Conservation (phyloP, 2,797 vertebrate genomes). For the Acipenser oxyrinchus region DNA sequence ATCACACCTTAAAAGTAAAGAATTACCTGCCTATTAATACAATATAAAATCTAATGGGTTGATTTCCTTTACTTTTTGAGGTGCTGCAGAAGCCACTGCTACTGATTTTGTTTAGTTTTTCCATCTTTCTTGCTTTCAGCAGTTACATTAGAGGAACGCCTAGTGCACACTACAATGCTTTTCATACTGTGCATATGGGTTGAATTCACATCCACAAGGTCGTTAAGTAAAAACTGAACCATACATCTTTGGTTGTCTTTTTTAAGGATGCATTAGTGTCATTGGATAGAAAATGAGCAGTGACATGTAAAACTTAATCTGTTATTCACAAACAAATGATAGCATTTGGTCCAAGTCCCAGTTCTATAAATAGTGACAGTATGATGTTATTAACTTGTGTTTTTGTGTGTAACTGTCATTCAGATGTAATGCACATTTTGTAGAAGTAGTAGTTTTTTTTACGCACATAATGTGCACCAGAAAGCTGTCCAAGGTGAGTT, state of each 20-base stretch:
- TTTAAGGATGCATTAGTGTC: constrained; percentile 38
- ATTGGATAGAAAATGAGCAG: constrained; percentile 37
- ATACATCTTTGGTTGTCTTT: constrained; percentile 27
- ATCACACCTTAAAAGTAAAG: no score
- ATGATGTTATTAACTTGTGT: constrained; percentile 49
- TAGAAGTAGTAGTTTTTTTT: constrained; percentile 31
- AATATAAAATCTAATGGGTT: not conserved
- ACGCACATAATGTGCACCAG: no score
- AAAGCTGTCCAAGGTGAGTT: no score
- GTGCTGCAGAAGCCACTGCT: no score
- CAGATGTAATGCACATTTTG: not conserved
- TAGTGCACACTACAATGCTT: not conserved
- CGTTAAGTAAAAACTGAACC: constrained; percentile 27
- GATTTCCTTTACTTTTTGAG: not conserved
- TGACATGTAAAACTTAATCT: constrained; percentile 34
- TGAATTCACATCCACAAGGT: constrained; percentile 30
- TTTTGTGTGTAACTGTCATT: not conserved
- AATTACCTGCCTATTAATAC: no score
- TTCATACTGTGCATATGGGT: constrained; percentile 16
- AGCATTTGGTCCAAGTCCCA: constrained; percentile 16
- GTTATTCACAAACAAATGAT: constrained; percentile 42
- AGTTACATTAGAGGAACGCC: not conserved
- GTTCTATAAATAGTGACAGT: constrained; percentile 59
- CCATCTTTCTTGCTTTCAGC: not conserved
- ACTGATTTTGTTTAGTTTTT: not conserved